Conservation (phyloP, 2,113 vertebrate genomes). For the Capricornis sumatraensis region DNA sequence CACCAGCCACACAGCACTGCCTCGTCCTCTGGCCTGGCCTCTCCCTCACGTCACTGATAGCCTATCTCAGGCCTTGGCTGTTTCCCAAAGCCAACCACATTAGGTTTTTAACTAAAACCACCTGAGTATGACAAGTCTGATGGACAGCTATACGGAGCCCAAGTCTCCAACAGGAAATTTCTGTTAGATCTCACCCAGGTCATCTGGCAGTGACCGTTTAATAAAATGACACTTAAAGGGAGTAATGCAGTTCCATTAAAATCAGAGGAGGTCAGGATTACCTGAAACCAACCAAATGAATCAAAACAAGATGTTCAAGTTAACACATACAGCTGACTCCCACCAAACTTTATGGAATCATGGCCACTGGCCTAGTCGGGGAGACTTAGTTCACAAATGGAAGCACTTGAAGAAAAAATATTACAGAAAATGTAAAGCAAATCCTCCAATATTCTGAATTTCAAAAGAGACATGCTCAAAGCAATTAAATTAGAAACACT, state of each 20-base stretch:
- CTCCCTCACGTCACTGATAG: not conserved
- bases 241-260: not conserved
- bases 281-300: not conserved
- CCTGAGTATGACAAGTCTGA: not conserved
- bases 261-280: not conserved
- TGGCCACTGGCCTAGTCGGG: not conserved
- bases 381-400: not conserved
- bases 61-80: not conserved
- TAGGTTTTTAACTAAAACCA: not conserved
- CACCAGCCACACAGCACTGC: not conserved
- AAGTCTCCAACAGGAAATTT: not conserved
- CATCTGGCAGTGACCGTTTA: not conserved
- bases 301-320: not conserved
- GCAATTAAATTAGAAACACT: not conserved
- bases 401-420: not conserved
- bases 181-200: not conserved
- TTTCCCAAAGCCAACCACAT: not conserved
- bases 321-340: not conserved
- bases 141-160: not conserved
- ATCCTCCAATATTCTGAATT: not conserved
- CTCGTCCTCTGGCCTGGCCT: not conserved
- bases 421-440: not conserved
- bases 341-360: not conserved
- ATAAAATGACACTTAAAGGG: not conserved
- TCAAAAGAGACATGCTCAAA: not conserved